These are phyloP conservation scores for Chelidonichthys spinosus DNA, from an alignment of 2,797 vertebrate genomes.

Conservation along the genomic window DNA sequence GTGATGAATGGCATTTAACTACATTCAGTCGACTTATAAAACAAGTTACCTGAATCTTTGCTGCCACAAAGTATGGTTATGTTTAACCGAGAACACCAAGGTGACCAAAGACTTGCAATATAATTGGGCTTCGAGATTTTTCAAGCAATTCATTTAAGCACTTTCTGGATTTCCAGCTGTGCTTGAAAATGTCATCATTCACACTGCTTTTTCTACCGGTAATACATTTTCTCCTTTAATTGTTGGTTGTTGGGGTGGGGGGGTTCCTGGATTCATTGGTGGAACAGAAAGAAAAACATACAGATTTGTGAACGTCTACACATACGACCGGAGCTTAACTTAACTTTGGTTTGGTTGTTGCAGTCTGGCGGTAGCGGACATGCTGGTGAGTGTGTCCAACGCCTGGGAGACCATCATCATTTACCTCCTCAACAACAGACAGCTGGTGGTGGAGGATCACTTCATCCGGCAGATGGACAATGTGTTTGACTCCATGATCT, in stretches of 20 bases:
- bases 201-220: not conserved
- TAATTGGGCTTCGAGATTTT: not conserved
- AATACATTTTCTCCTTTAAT: not conserved
- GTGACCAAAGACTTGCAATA: too few relatives aligned
- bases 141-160: not conserved
- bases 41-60: too few relatives aligned
- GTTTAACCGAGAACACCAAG: too few relatives aligned
- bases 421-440: conserved; percentile 91
- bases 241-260: not conserved
- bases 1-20: too few relatives aligned
- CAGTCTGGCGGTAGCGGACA: conserved; percentile 95
- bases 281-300: too few relatives aligned
- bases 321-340: not conserved
- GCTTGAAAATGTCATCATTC: not conserved
- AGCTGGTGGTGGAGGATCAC: conserved; percentile 88
- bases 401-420: conserved; percentile 96
- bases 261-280: not conserved
- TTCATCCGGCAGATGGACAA: conserved; percentile 95
- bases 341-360: conserved; percentile 60
- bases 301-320: not conserved
- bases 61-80: too few relatives aligned
- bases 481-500: conserved; percentile 97
- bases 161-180: not conserved
- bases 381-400: conserved; percentile 97
- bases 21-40: too few relatives aligned